Evolutionary conservation across 2,113 vertebrate genomes (phyloP).

Genomic region (Rhinolophus ferrumequinum): DNA sequence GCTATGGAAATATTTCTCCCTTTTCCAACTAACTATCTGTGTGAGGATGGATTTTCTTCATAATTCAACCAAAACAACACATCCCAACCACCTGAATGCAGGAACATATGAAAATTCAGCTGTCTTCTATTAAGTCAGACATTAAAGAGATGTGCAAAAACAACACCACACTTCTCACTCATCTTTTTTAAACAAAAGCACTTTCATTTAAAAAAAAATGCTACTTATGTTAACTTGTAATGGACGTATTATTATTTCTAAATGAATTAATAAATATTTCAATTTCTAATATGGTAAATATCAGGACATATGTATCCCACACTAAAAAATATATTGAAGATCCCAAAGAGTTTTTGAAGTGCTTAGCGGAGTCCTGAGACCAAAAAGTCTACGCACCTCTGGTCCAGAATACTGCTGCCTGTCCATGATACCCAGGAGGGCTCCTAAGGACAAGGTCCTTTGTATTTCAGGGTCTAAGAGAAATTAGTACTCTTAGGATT

Average conservation of each 20-base stretch:
- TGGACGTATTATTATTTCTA: slow-evolving; percentile 19
- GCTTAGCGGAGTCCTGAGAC: not conserved
- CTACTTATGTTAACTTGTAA: not conserved
- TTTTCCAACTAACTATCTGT: not conserved
- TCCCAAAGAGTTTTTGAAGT: slow-evolving; percentile 21
- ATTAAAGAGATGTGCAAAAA: not conserved
- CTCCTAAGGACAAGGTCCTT: not conserved
- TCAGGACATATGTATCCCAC: not conserved
- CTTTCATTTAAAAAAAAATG: slow-evolving; percentile 33
- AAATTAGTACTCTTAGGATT: slow-evolving; percentile 36
- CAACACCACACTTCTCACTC: not conserved
- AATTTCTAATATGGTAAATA: slow-evolving; percentile 35
- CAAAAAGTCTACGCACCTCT: not conserved
- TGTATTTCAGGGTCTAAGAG: not conserved
- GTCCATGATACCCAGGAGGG: not conserved
- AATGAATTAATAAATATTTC: slow-evolving; percentile 42
- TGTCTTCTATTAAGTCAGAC: slow-evolving; percentile 10
- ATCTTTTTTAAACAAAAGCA: not conserved
- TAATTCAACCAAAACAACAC: slow-evolving; percentile 35
- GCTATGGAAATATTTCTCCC: not conserved
- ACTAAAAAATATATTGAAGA: not conserved
- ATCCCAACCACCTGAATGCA: not conserved
- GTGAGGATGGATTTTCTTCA: slow-evolving; percentile 11
- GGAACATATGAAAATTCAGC: slow-evolving; percentile 42
- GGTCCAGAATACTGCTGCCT: not conserved